These are phyloP conservation scores for Loris lydekkerianus DNA, from an alignment of 2,797 vertebrate genomes.

Conservation along the genomic window DNA sequence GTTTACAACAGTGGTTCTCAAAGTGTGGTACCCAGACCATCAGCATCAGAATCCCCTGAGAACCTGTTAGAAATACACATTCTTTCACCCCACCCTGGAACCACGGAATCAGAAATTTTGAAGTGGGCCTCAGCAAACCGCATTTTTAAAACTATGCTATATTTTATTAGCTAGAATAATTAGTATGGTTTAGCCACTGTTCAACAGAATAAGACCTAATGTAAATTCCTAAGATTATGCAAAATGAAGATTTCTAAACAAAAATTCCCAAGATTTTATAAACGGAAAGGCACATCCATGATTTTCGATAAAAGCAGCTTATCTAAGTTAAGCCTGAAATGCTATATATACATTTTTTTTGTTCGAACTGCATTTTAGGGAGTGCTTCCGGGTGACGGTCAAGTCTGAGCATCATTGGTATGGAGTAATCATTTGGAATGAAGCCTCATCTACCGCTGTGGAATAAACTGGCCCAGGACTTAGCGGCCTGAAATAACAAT, in stretches of 20 bases:
- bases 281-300: neutral
- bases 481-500: neutral
- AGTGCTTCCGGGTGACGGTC: neutral
- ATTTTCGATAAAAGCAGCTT: neutral
- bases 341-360: neutral
- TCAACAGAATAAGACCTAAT: neutral
- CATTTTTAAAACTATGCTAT: neutral
- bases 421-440: too few relatives aligned
- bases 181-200: neutral
- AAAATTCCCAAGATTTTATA: neutral
- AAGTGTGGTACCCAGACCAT: neutral
- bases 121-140: neutral
- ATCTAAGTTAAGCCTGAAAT: neutral
- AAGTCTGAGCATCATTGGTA: too few relatives aligned
- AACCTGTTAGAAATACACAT: neutral
- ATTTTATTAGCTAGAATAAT: neutral
- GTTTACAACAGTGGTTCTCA: neutral
- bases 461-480: neutral
- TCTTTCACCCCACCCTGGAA: neutral
- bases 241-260: neutral
- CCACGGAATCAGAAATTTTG: neutral
- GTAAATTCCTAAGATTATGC: neutral
- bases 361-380: neutral
- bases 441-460: neutral
- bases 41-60: fast-evolving